These are phyloP conservation scores for roundworm (Caenorhabditis elegans) DNA, from an alignment of 1,140 invertebrate genomes.

Conservation along the genomic window WBcel235 BX284604.4:2546001-2546500, in stretches of 20 bases:
- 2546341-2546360: conserved; percentile 33
- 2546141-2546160: neutral
- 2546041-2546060: neutral
- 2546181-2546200: conserved; percentile 33
- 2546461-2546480: too few species aligned
- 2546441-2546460: too few species aligned
- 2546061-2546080: too few species aligned
- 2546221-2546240: conserved; percentile 44
- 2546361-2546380: conserved; percentile 44
- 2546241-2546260: conserved; percentile 41
- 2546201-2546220: conserved; percentile 25
- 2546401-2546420: conserved; percentile 47
- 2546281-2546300: neutral
- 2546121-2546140: neutral
- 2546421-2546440: neutral
- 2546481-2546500: too few species aligned
- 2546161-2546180: conserved; percentile 40
- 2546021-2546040: too few species aligned
- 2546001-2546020: too few species aligned
- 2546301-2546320: neutral
- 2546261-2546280: conserved; percentile 32
- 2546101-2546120: neutral
- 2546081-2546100: too few species aligned
- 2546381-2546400: conserved; percentile 50
- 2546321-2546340: conserved; percentile 1